Percentiles rank a stretch among this genome's conserved stretches.
phyloP scores from a whole-genome alignment of 1,140 invertebrate species.

The Neodiprion lecontei region DNA sequence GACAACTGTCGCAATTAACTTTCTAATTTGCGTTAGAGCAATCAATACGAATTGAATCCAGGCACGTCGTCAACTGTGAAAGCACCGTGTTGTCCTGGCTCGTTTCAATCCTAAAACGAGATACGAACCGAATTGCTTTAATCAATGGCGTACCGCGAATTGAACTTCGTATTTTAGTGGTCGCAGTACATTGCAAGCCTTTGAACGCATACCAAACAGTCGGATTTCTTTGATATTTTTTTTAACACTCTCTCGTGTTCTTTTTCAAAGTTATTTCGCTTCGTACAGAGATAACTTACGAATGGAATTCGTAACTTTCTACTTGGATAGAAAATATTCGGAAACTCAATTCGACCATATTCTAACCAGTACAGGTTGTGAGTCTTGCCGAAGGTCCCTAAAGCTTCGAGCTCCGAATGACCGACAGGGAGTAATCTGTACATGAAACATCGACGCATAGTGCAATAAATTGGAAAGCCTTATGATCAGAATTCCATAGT shows the following conservation, averaged over 20 bases:
- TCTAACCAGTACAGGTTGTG: too few species aligned
- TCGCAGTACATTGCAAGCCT: background rate
- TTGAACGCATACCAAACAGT: background rate
- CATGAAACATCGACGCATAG: too few species aligned
- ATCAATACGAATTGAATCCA: conserved; percentile 10
- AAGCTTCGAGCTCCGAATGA: too few species aligned
- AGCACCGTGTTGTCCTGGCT: conserved; percentile 3
- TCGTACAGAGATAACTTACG: background rate
- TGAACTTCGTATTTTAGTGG: background rate
- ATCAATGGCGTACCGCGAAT: background rate
- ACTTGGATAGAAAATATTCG: background rate
- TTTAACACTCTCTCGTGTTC: background rate
- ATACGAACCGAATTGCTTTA: conserved; percentile 7
- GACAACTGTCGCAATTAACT: background rate
- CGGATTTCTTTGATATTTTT: background rate
- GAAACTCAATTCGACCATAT: too few species aligned
- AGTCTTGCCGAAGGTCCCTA: too few species aligned
- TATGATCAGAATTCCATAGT: too few species aligned
- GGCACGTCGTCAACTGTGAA: background rate
- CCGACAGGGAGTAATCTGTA: too few species aligned
- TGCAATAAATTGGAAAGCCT: too few species aligned
- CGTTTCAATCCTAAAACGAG: background rate
- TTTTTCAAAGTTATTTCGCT: background rate
- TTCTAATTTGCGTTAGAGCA: conserved; percentile 6
- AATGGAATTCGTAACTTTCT: background rate